Conservation (phyloP, 2,888 invertebrate genomes). For the Leistus spinibarbis region DNA sequence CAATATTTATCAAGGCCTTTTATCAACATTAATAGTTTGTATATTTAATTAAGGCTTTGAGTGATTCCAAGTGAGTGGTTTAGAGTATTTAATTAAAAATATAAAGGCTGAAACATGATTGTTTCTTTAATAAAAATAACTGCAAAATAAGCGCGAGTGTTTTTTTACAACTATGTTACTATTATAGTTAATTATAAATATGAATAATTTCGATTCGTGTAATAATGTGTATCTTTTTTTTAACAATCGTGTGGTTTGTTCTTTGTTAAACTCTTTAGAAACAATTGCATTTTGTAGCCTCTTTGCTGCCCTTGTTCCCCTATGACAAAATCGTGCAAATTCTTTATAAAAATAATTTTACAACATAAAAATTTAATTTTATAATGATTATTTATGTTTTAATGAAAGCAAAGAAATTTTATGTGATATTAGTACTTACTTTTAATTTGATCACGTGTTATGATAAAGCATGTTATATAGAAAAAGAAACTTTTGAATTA, state of each 20-base stretch:
- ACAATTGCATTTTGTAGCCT: slow-evolving; percentile 37
- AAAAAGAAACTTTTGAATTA: slow-evolving; percentile 16
- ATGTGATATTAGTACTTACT: slow-evolving; percentile 39
- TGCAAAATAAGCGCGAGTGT: slow-evolving; percentile 44
- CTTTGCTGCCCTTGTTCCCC: slow-evolving; percentile 30
- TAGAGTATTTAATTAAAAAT: slow-evolving; percentile 41
- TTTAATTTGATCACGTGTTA: slow-evolving; percentile 30
- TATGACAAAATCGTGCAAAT: slow-evolving; percentile 35
- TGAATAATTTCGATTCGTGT: slow-evolving; percentile 27
- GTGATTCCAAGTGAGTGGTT: slow-evolving; percentile 38
- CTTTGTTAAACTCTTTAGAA: slow-evolving; percentile 24
- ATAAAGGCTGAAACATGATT: slow-evolving; percentile 48
- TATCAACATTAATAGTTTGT: slow-evolving; percentile 37
- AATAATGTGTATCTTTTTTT: slow-evolving; percentile 30
- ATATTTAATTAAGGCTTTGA: slow-evolving; percentile 34
- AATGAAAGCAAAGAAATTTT: slow-evolving; percentile 23
- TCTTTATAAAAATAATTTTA: slow-evolving; percentile 8
- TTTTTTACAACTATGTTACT: slow-evolving; percentile 40
- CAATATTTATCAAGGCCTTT: slow-evolving; percentile 39
- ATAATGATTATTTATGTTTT: not conserved
- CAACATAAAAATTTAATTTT: not conserved
- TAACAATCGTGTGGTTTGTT: slow-evolving; percentile 32
- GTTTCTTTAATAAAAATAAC: slow-evolving; percentile 47
- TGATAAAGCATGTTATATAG: slow-evolving; percentile 18
- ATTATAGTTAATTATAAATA: slow-evolving; percentile 26